Evolutionary conservation across 2,888 invertebrate species (phyloP), one percentile per base, ranked within the genome.

Genomic region (Agrilus mali): DNA sequence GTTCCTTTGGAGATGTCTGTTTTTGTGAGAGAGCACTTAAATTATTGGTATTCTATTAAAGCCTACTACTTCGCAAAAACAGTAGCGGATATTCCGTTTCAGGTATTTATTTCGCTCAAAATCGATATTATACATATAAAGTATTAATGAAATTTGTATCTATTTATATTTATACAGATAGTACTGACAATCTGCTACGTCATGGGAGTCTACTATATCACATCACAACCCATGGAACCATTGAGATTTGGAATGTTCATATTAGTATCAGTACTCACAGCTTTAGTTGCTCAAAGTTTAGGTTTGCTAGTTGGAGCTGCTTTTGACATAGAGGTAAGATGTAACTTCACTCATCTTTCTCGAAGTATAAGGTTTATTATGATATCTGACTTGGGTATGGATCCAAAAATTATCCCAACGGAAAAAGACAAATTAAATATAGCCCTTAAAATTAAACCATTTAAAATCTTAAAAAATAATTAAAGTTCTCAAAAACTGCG

Each of bases 21-120:
- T 42, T 93, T 94, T 70, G 82, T 92, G 50, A 72, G 93, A 63
- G 95, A 95, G 68, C 93, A 95, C 73, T 73, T 94, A 47, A 95
- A 95, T 67, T 93, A 93, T 61, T 95, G 95, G 95, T 95, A 95
- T 67, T 94, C 94, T 20, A 69, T 94, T 48, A 93, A 93, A 67
- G 85, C 94, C n/a, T 95, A 93, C 69, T 95, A 94, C 68, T 79
- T 95, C 58, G 94, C 95, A 40, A 92, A 93, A 69, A 94, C 94
- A n/a, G 74, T 94, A 64, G 92, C 93, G 13, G 95, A 95, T 66
- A 73, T 95, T 68, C 95, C 95, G 47, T 94, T 95, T 70, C 94
- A 94, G 78, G 92, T 93, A 71, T 70, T 61, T 55, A 38, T 3
- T 20, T 17, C 3, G 16, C 13, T 15, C 13, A 2, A 27, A 27